Evolutionary conservation across 2,888 invertebrate genomes (phyloP).

Genomic region (Patella ulyssiponensis): DNA sequence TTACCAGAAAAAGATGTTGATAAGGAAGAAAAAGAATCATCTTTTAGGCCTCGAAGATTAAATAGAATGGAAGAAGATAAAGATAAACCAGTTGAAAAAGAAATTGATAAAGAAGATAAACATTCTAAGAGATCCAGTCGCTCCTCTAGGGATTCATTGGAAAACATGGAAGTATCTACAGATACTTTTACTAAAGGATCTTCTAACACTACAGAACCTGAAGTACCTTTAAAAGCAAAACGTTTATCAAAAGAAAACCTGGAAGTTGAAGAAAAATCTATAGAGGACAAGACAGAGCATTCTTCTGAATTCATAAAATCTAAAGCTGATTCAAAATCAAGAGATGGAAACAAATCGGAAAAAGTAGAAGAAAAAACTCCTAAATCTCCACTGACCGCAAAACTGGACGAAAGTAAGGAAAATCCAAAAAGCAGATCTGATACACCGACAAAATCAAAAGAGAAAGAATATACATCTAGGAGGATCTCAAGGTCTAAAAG

Average conservation of each 20-base stretch:
- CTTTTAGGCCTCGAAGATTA: background rate
- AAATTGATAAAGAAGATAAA: background rate
- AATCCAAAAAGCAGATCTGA: too few species aligned
- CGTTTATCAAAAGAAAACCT: too few species aligned
- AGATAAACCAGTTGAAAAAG: slow-evolving; percentile 6
- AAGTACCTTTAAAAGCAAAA: too few species aligned
- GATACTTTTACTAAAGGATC: background rate
- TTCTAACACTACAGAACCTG: too few species aligned
- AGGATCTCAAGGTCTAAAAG: too few species aligned
- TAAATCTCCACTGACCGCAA: too few species aligned
- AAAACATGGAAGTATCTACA: background rate
- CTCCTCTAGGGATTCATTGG: background rate
- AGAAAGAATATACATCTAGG: too few species aligned
- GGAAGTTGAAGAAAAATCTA: too few species aligned
- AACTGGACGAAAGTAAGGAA: too few species aligned
- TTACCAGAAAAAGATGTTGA: slow-evolving; percentile 10
- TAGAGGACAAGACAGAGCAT: background rate
- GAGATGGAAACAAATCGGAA: slow-evolving; percentile 1
- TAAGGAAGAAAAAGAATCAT: background rate
- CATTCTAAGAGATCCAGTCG: slow-evolving; percentile 3
- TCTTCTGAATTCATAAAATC: background rate
- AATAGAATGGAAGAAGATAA: background rate
- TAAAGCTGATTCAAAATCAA: background rate
- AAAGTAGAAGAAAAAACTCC: too few species aligned
- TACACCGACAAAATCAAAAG: too few species aligned